Conservation (phyloP, 37 sponge, comb jelly and placozoan genomes). For the Tethya wilhelma region DNA sequence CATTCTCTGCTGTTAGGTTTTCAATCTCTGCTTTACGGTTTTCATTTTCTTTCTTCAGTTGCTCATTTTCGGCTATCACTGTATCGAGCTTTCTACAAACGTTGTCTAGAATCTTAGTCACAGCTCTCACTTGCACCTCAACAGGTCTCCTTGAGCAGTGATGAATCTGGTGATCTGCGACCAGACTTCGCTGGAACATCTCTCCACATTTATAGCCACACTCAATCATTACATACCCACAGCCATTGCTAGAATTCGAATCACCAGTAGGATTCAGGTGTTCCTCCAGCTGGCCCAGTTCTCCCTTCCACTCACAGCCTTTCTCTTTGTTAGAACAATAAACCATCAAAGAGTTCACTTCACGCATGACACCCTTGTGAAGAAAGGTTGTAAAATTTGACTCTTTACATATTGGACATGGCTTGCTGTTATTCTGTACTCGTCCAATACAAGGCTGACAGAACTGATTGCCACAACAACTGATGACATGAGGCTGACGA, state of each 20-base stretch:
- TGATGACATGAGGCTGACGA: slow-evolving; percentile 34
- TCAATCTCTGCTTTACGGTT: no score
- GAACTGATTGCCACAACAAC: slow-evolving; percentile 44
- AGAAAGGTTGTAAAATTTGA: slow-evolving; percentile 4
- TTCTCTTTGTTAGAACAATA: slow-evolving; percentile 2
- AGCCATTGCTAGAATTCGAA: not conserved
- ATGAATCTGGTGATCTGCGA: not conserved
- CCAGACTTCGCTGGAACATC: not conserved
- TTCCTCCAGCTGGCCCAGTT: slow-evolving; percentile 25
- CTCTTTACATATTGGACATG: slow-evolving; percentile 27
- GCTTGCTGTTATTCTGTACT: not conserved
- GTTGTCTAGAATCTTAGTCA: slow-evolving; percentile 28
- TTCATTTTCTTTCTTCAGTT: no score
- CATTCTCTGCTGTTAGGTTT: no score
- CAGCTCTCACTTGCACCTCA: slow-evolving; percentile 25
- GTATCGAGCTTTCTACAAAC: no score
- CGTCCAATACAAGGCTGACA: slow-evolving; percentile 21
- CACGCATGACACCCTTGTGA: slow-evolving; percentile 15
- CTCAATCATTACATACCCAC: slow-evolving; percentile 11
- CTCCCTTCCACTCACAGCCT: slow-evolving; percentile 46
- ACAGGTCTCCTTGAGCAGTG: slow-evolving; percentile 15
- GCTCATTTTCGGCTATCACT: no score
- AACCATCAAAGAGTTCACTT: slow-evolving; percentile 2
- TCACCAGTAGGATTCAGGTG: slow-evolving; percentile 10
- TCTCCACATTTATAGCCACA: slow-evolving; percentile 17